A percentile compares a stretch with the other conserved stretches of the same genome.
These are phyloP conservation scores for Yponomeuta plumbellus DNA, from an alignment of 2,888 invertebrate species.

Conservation along the genomic window DNA sequence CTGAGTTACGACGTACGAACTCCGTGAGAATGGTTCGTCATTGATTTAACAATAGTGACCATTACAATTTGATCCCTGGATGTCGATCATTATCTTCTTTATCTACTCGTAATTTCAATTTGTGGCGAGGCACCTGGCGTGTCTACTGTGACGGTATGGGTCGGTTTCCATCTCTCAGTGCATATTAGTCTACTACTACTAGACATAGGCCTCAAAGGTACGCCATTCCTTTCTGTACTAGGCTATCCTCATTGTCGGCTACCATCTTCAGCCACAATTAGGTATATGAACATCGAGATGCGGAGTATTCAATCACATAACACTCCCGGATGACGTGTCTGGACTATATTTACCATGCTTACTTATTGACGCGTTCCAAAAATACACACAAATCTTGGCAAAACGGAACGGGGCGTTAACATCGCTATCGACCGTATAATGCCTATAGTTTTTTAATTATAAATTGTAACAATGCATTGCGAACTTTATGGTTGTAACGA, in stretches of 20 bases:
- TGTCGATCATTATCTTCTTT: neutral
- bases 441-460: slow-evolving; percentile 41
- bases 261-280: neutral
- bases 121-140: neutral
- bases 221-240: too few relatives aligned
- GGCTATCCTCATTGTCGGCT: too few relatives aligned
- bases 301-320: slow-evolving; percentile 50
- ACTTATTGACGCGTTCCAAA: slow-evolving; percentile 76
- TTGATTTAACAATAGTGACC: neutral
- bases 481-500: neutral
- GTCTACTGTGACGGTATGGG: neutral
- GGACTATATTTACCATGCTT: slow-evolving; percentile 71
- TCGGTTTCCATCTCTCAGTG: neutral
- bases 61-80: neutral
- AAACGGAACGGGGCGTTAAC: slow-evolving; percentile 74
- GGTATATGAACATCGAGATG: neutral
- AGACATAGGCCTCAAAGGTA: too few relatives aligned
- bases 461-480: neutral
- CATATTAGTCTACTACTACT: too few relatives aligned
- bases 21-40: neutral
- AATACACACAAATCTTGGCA: slow-evolving; percentile 70
- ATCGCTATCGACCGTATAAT: slow-evolving; percentile 61
- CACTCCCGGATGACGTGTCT: slow-evolving; percentile 60
- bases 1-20: neutral
- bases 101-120: neutral